Base-by-base conservation (phyloP, 2,113 vertebrate species). In the Asarcornis scutulata region DNA sequence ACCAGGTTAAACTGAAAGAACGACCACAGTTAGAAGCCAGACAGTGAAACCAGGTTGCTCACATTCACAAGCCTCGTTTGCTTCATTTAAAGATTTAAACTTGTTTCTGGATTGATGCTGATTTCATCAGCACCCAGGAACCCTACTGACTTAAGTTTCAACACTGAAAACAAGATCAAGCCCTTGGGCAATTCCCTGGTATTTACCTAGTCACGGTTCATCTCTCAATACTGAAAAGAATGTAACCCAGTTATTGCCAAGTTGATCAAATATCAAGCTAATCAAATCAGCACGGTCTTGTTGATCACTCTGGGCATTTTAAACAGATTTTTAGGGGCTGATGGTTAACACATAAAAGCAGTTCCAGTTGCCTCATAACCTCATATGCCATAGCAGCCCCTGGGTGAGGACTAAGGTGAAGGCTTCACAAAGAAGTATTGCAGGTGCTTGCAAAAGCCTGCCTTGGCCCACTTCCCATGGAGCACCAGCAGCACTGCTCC, bases 1-100 rank as follows among this genome's bases (percentile, higher is more conserved):
- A 99, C 99, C 93, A 99, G 97, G 95, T 99, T 97, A 97, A 99
- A 99, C 99, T 99, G 95, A 69, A 75, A n/a, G 29, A 83, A 50
- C 21, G 91, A 92, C 50, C 71, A 94, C 66, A 91, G 81, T 32
- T 64, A 80, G 44, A 81, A 52, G 44, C 40, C 34, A 67, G 66
- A 81, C 50, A 74, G 9, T 40, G 66, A 83, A 87, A 76, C 3
- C 6, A 62, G 23, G n/a, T 92, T 86, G 66, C 63, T 91, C 69
- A 71, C 2, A 11, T 17, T 21, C 22, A 53, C 25, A 58, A 46
- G 11, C 38, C 18, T 60, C 58, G 23, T 58, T 40, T 2, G 1
- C 12, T 66, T 83, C 48, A 52, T 46, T 62, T 73, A 67, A 69
- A 74, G 27, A 66, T 80, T 38, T 77, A 71, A 86, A 63, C 9